These are phyloP conservation scores for Siderastrea radians DNA, from an alignment of 92 coral and sea anemone species.

Conservation along the genomic window DNA sequence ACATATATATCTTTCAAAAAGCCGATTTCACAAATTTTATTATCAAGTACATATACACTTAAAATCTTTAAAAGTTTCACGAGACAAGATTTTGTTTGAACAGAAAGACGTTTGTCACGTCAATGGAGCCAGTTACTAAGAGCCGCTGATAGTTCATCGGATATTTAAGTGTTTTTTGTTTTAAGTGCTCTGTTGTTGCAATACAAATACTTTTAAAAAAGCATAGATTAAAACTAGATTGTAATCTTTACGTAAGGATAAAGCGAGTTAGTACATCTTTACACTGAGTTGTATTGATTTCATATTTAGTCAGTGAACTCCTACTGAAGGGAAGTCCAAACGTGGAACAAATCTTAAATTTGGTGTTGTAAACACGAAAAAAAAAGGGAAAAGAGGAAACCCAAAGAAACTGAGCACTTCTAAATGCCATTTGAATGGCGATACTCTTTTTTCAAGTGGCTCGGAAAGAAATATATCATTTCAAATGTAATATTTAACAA, in stretches of 20 bases:
- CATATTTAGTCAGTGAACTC: no score
- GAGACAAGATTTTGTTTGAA: neutral
- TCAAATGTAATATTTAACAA: neutral
- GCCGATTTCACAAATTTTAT: neutral
- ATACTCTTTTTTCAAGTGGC: neutral
- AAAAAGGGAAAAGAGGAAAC: no score
- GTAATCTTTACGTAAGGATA: no score
- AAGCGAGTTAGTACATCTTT: no score
- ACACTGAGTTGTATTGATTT: no score
- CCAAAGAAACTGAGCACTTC: no score
- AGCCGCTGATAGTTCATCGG: neutral
- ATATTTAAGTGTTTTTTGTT: neutral
- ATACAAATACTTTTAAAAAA: neutral
- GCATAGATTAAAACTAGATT: no score
- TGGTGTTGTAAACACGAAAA: neutral
- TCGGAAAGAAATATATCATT: neutral
- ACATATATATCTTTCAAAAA: no score
- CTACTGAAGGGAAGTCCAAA: no score
- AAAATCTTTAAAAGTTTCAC: neutral
- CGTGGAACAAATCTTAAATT: neutral
- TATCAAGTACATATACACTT: neutral
- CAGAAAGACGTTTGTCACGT: neutral
- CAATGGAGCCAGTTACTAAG: neutral
- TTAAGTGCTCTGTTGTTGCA: neutral
- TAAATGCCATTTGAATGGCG: no score